phyloP scores from a whole-genome alignment of 2,113 vertebrate genomes.

The Boleophthalmus pectinirostris region DNA sequence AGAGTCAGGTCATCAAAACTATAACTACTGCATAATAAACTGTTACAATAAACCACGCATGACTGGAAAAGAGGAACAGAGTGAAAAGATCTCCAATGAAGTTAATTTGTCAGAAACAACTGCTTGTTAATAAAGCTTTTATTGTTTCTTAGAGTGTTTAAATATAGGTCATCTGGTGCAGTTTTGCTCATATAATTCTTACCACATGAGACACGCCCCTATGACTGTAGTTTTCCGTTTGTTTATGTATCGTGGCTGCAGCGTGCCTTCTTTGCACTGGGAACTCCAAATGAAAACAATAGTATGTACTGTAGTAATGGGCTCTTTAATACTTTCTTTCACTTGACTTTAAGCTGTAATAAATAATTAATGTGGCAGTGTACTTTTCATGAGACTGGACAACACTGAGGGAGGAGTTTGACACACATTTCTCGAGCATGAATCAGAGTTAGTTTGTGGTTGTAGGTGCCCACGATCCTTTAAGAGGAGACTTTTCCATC shows the following conservation, averaged over 20 bases:
- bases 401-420: constrained; percentile 21
- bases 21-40: too few relatives aligned
- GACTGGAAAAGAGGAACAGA: too few relatives aligned
- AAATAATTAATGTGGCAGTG: background rate
- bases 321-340: background rate
- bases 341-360: background rate
- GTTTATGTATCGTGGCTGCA: background rate
- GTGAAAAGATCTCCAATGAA: background rate
- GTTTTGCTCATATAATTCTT: background rate
- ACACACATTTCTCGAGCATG: constrained; percentile 39
- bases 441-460: constrained; percentile 27
- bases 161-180: background rate
- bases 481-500: constrained; percentile 42
- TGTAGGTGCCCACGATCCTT: constrained; percentile 16
- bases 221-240: constrained; percentile 21
- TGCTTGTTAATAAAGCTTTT: background rate
- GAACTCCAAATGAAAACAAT: background rate
- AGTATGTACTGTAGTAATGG: background rate
- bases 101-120: background rate
- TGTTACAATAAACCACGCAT: too few relatives aligned
- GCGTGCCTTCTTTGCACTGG: background rate
- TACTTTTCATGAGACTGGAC: background rate
- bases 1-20: too few relatives aligned
- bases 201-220: background rate
- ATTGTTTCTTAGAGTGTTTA: background rate